Evolutionary conservation across 2,113 vertebrate genomes (phyloP).

Genomic region (Alouatta palliata): DNA sequence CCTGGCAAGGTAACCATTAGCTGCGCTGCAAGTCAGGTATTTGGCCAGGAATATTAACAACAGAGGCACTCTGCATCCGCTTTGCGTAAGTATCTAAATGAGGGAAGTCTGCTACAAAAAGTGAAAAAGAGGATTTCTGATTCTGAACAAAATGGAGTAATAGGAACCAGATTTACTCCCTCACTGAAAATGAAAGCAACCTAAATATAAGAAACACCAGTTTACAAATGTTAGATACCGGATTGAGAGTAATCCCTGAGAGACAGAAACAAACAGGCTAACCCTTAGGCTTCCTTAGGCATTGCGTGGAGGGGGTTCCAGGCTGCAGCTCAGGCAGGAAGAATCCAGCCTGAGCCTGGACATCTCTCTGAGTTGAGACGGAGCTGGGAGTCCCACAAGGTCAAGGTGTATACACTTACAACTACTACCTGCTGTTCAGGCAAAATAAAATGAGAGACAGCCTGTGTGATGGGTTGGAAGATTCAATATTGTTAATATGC

Average conservation of each 20-base stretch:
- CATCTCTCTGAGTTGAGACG: background rate
- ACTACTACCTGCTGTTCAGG: background rate
- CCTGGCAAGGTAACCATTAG: background rate
- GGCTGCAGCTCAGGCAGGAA: background rate
- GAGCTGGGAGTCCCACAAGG: background rate
- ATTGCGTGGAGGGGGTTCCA: background rate
- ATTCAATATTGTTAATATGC: background rate
- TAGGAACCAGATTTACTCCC: background rate
- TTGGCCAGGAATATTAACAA: constrained; percentile 65
- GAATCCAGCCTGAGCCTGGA: background rate
- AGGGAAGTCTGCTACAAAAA: constrained; percentile 64
- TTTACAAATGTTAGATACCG: background rate
- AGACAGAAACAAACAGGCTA: background rate
- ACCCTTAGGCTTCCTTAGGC: too few species aligned
- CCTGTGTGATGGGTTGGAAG: background rate
- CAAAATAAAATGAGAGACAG: background rate
- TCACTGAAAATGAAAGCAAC: background rate
- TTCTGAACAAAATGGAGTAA: background rate
- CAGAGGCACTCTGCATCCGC: constrained; percentile 66
- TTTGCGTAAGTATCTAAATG: constrained; percentile 25
- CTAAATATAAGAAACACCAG: background rate
- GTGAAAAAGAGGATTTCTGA: background rate
- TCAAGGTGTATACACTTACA: background rate
- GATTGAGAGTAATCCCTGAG: background rate
- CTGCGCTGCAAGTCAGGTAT: constrained; percentile 30